A percentile compares a stretch with the other conserved stretches of the same genome.
Conservation (phyloP, 2,113 vertebrate genomes). For the Gallinago media region DNA sequence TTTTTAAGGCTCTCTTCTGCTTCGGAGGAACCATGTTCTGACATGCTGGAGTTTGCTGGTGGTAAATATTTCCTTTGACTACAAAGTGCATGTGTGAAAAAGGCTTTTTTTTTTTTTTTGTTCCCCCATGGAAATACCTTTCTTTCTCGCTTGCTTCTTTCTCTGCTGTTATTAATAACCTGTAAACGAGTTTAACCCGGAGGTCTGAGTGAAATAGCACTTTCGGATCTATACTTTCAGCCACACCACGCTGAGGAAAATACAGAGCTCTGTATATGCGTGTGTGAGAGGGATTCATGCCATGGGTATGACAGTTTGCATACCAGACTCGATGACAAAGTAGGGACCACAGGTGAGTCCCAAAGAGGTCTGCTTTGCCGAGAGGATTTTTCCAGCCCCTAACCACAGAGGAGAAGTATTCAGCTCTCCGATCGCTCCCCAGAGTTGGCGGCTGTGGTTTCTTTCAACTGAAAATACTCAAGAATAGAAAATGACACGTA, state of each 20-base stretch:
- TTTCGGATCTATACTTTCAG: background rate
- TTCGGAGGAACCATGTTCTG: background rate
- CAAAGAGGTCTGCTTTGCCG: background rate
- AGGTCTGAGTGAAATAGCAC: background rate
- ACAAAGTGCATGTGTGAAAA: background rate
- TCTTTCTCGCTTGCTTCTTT: background rate
- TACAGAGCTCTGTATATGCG: background rate
- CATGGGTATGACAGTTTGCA: background rate
- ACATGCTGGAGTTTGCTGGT: background rate
- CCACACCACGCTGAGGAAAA: background rate
- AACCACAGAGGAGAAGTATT: background rate
- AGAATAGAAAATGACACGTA: background rate
- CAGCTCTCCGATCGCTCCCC: background rate
- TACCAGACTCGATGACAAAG: background rate
- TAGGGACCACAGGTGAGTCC: constrained; percentile 1
- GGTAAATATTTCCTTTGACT: constrained; percentile 37
- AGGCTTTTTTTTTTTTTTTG: background rate
- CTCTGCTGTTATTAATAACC: background rate
- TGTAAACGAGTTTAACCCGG: background rate
- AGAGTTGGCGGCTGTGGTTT: background rate
- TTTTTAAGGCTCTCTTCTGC: background rate
- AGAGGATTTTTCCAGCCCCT: background rate
- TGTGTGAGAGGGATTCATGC: background rate
- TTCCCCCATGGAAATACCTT: background rate
- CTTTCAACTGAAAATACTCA: background rate